phyloP scores from a whole-genome alignment of 2,113 vertebrate species.

The Rattus rattus region DNA sequence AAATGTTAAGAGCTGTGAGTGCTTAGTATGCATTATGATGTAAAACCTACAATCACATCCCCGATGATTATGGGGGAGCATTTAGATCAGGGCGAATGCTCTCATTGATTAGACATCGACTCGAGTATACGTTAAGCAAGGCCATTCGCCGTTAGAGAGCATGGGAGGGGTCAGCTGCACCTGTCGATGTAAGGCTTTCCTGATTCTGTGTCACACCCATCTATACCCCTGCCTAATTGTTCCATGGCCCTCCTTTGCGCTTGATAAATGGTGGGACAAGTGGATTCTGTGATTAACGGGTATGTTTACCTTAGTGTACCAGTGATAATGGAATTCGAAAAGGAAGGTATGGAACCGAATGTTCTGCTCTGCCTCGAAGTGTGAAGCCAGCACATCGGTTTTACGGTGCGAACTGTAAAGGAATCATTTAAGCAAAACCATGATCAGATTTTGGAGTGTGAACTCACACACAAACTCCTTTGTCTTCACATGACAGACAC shows the following conservation, averaged over 20 bases:
- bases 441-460: neutral
- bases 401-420: neutral
- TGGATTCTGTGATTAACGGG: neutral
- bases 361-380: neutral
- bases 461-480: neutral
- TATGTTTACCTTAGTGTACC: neutral
- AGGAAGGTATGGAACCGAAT: neutral
- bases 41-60: slow-evolving; percentile 77
- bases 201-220: neutral
- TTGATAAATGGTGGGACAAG: neutral
- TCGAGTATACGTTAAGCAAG: slow-evolving; percentile 32
- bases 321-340: neutral
- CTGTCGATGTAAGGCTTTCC: neutral
- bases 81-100: slow-evolving; percentile 56
- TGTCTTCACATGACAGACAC: neutral
- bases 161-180: neutral
- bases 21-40: slow-evolving; percentile 72
- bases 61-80: slow-evolving; percentile 40
- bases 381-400: neutral
- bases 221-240: neutral
- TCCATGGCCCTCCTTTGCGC: neutral
- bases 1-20: slow-evolving; percentile 77
- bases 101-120: slow-evolving; percentile 14
- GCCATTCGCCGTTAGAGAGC: slow-evolving; percentile 29
- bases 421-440: slow-evolving; percentile 27